These are phyloP conservation scores for Pelodiscus sinensis DNA, from an alignment of 2,113 vertebrate species.

Conservation along the genomic window DNA sequence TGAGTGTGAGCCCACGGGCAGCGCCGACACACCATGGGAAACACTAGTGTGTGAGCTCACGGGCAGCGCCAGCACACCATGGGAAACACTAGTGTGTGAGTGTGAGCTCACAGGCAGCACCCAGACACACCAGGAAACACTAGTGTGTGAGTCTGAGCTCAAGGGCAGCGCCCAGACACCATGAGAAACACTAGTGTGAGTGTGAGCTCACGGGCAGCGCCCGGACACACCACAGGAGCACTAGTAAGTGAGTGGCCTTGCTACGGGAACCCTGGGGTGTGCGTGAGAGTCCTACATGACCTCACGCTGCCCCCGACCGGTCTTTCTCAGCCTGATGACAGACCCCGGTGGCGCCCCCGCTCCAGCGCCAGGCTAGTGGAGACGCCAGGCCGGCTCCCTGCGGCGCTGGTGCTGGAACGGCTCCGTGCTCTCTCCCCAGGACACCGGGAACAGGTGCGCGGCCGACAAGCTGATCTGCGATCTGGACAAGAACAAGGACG, in stretches of 20 bases:
- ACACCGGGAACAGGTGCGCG: conserved; percentile 78
- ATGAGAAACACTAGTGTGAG: not conserved
- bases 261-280: not conserved
- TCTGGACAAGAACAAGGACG: conserved; percentile 80
- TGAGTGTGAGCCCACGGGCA: not conserved
- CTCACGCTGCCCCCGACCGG: too few species aligned
- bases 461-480: conserved; percentile 83
- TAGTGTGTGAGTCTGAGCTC: not conserved
- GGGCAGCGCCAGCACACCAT: too few species aligned
- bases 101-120: not conserved
- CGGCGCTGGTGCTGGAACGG: rapidly evolving
- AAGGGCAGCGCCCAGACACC: rapidly evolving
- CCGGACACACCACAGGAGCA: rapidly evolving
- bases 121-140: too few species aligned
- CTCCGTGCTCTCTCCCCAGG: conserved; percentile 37
- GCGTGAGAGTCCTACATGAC: too few species aligned
- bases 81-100: not conserved
- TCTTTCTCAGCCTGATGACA: too few species aligned
- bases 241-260: too few species aligned
- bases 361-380: not conserved
- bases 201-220: not conserved
- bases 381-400: too few species aligned
- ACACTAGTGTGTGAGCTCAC: too few species aligned
- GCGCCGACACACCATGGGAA: too few species aligned
- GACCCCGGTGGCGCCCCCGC: rapidly evolving